These are phyloP conservation scores for Xestobium rufovillosum DNA, from an alignment of 2,888 invertebrate species.

Conservation along the genomic window DNA sequence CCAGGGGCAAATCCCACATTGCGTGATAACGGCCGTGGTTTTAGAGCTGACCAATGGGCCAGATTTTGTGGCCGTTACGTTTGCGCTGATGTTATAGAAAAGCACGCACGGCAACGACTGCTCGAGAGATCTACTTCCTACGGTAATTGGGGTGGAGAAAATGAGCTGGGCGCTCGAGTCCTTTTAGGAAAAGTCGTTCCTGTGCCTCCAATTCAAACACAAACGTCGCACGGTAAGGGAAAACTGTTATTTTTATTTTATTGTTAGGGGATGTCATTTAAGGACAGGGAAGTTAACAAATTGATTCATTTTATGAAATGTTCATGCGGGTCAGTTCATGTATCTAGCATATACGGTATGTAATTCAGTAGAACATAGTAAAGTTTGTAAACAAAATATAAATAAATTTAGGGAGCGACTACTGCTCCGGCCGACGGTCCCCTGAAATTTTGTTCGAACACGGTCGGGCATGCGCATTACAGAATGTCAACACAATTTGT, in stretches of 20 bases:
- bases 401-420: too few relatives aligned
- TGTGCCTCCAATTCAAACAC: slow-evolving; percentile 33
- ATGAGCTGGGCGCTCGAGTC: slow-evolving; percentile 48
- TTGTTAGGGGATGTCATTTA: too few relatives aligned
- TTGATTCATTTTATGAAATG: too few relatives aligned
- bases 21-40: slow-evolving; percentile 58
- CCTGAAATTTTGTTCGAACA: too few relatives aligned
- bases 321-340: too few relatives aligned
- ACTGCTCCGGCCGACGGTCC: too few relatives aligned
- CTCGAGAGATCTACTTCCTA: slow-evolving; percentile 50
- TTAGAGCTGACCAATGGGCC: slow-evolving; percentile 70
- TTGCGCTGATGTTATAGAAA: slow-evolving; percentile 64
- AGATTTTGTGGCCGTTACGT: slow-evolving; percentile 62
- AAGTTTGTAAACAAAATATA: too few relatives aligned
- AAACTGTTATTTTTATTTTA: slow-evolving; percentile 8
- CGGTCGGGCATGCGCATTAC: too few relatives aligned
- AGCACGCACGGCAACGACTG: slow-evolving; percentile 52
- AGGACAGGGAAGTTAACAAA: too few relatives aligned
- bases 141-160: slow-evolving; percentile 53
- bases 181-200: slow-evolving; percentile 46
- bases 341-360: too few relatives aligned
- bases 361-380: too few relatives aligned
- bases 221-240: slow-evolving; percentile 34
- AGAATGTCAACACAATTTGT: too few relatives aligned
- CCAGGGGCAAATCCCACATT: slow-evolving; percentile 63